Evolutionary conservation across 2,113 vertebrate genomes (phyloP).

Genomic region (Anas platyrhynchos): DNA sequence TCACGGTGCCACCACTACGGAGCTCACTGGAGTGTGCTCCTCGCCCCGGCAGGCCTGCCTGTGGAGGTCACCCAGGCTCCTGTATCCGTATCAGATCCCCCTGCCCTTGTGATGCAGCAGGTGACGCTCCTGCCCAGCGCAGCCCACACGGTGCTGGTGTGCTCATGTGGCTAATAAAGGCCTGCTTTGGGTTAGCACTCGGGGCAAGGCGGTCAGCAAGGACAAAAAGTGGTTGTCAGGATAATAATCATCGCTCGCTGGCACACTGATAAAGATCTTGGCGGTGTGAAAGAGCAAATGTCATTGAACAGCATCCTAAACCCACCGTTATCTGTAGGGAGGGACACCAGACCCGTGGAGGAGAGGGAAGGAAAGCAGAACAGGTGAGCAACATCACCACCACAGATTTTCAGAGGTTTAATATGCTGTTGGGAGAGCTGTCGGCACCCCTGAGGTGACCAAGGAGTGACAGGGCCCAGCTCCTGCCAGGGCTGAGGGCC

Average conservation of each 20-base stretch:
- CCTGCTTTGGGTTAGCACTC: neutral
- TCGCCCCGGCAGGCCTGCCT: neutral
- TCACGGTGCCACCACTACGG: neutral
- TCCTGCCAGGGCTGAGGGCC: neutral
- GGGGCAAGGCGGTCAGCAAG: neutral
- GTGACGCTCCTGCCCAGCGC: neutral
- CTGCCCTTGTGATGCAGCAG: neutral
- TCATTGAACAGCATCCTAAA: neutral
- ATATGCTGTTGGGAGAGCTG: neutral
- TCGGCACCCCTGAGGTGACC: fast-evolving
- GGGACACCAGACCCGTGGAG: neutral
- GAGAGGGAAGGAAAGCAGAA: neutral
- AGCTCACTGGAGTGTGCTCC: neutral
- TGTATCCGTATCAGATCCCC: too few relatives aligned
- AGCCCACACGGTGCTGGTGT: neutral
- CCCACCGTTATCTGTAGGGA: neutral
- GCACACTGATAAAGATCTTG: neutral
- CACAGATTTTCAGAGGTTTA: neutral
- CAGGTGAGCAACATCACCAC: neutral
- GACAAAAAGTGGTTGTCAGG: neutral
- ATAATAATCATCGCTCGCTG: neutral
- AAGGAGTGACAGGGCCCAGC: neutral
- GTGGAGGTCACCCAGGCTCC: neutral
- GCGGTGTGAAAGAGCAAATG: neutral
- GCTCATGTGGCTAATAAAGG: neutral